Base-by-base conservation (phyloP, 2,888 invertebrate species). In the Andrena trimmerana region DNA sequence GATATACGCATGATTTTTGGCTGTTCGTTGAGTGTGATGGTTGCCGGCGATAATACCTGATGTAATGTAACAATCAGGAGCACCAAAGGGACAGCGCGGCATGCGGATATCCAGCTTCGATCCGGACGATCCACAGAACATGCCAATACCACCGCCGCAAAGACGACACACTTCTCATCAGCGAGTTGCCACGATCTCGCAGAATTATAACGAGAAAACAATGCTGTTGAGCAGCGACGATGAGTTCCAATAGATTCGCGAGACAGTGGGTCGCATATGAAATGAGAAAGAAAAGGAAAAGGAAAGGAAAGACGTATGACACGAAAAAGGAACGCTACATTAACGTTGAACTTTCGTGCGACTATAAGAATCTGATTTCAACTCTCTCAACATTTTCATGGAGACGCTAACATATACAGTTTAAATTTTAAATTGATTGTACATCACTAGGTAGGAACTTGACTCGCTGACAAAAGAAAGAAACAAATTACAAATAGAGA, bases 161-260 rank as follows among this genome's bases (percentile, higher is more conserved):
- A 92, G 92, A 79, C 94, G 94, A 79, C 93, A 93, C 80, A 91
- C 96, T 62, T 96, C 96, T 69, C 96, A 96, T 48, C 96, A 97
- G 91, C 96, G 97, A 60, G 97, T 97, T 75, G 96, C 97, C 50
- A 97, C 97, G 90, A 97, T 97, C 93, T 96, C 96, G 88, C 96
- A 97, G 91, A 97, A 97, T 94, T 98, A 98, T 95, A 98, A 98
- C 94, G 99, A 99, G 95, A 99, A 99, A 95, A 98, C 99, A 54
- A 98, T 98, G 95, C 96, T 99, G 86, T 96, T 99, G 89, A 98
- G 98, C 95, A 98, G 98, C 87, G 99, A 99, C 93, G 99, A 99
- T 94, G 99, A 99, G 94, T 97, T 97, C 94, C 98, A 98, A 95
- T 98, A 95, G 95, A 63, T 24, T 29, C 36, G 50, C 36, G 54